Base-by-base conservation (phyloP, 2,113 vertebrate genomes). In the Eulacestoma nigropectus region DNA sequence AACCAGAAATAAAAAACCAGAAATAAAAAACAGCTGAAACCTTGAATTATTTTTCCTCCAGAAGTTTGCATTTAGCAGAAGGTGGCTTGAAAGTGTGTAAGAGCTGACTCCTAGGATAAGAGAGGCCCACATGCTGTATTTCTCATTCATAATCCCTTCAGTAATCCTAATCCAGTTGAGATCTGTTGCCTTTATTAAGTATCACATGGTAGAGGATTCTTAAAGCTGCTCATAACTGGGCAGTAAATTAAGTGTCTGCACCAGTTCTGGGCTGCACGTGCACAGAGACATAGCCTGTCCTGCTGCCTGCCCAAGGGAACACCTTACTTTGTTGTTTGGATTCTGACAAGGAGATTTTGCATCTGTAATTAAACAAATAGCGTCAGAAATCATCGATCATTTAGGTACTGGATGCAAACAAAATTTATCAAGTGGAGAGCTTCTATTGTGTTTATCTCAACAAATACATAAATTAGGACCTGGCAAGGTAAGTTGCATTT, bases 141-240 rank as follows among this genome's bases (percentile, higher is more conserved):
- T 68, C 76, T 84, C 39, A 22, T 69, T 80, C 44, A 13, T 97
- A 91, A 96, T 93, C 91, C 85, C 67, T 56, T 39, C 14, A 19
- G 50, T 91, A 93, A 96, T 82, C 89, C 91, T 96, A 96, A 96
- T 95, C 96, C 93, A 33, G 83, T 89, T 67, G 67, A 93, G 76
- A 56, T 63, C 77, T 63, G 42, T 39, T 74, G 87, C 65, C 55
- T 84, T 90, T 94, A 91, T 95, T 96, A 90, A 62, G 80, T 19
- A 57, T 95, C 93, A 82, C 60, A 35, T 95, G 92, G 37, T 46
- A 80, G 59, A 80, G 78, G 93, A 60, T 68, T 82, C 79, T 76
- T 89, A 73, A 89, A 27, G 53, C 80, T 80, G 68, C 68, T 91
- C 57, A 52, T n/a, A 81, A 75, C 46, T 11, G 50, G 57, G 88